These are phyloP conservation scores for Rhagophthalmus giganteus DNA, from an alignment of 2,888 invertebrate genomes.

Conservation along the genomic window DNA sequence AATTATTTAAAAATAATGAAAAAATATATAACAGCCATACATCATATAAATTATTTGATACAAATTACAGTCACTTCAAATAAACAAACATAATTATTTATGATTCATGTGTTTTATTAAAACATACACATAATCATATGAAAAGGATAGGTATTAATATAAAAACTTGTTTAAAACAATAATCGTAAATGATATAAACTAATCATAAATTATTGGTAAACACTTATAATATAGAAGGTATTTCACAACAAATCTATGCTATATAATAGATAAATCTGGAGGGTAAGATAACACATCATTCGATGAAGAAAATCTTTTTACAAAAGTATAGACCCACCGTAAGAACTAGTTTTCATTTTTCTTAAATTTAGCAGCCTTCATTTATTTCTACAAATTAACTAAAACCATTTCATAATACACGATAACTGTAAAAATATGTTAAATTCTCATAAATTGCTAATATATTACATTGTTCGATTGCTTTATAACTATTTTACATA, in stretches of 20 bases:
- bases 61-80: slow-evolving; percentile 33
- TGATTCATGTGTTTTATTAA: slow-evolving; percentile 23
- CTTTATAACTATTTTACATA: too few relatives aligned
- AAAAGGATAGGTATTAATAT: slow-evolving; percentile 10
- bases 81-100: slow-evolving; percentile 25
- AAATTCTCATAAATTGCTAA: too few relatives aligned
- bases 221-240: slow-evolving; percentile 27
- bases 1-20: slow-evolving; percentile 51
- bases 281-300: slow-evolving; percentile 17
- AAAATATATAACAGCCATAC: slow-evolving; percentile 55
- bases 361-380: neutral
- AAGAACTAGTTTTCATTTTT: neutral
- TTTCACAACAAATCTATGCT: slow-evolving; percentile 22
- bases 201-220: slow-evolving; percentile 21
- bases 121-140: slow-evolving; percentile 21
- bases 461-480: too few relatives aligned
- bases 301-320: neutral
- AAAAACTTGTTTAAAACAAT: slow-evolving; percentile 9
- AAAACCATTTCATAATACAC: too few relatives aligned
- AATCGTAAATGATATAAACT: slow-evolving; percentile 1
- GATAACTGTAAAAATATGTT: too few relatives aligned
- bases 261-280: slow-evolving; percentile 16
- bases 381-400: neutral
- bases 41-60: slow-evolving; percentile 47
- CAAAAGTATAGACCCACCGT: neutral